These are phyloP conservation scores for Microplitis manilae DNA, from an alignment of 2,888 invertebrate genomes.

Conservation along the genomic window DNA sequence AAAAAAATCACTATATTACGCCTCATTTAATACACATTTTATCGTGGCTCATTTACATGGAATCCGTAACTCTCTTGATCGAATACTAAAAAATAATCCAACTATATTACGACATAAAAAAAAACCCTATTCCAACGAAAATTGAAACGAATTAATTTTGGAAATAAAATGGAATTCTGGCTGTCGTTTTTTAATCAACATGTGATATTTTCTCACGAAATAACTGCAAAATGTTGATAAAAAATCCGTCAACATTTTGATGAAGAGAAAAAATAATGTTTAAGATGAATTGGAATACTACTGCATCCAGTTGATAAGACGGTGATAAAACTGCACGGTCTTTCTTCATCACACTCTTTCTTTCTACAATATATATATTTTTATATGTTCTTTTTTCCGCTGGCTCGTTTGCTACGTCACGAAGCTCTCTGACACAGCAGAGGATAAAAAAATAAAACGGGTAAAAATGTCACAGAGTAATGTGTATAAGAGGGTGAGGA, in stretches of 20 bases:
- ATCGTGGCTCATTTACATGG: background rate
- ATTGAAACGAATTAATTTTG: conserved; percentile 11
- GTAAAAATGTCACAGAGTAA: conserved; percentile 34
- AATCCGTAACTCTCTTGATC: background rate
- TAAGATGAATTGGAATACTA: background rate
- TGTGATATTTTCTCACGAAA: background rate
- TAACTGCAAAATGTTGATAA: background rate
- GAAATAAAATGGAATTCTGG: background rate
- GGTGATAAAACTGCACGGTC: background rate
- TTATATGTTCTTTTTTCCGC: background rate
- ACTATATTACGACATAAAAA: conserved; percentile 5
- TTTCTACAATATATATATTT: conserved; percentile 28
- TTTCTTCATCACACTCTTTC: conserved; percentile 24
- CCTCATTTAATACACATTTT: background rate
- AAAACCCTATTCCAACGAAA: background rate
- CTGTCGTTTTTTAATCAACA: too few relatives aligned
- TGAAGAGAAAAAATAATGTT: background rate
- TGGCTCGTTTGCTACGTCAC: background rate
- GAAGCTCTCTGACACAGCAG: conserved; percentile 8
- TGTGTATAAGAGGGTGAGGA: conserved; percentile 32
- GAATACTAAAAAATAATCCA: conserved; percentile 1
- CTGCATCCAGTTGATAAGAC: background rate
- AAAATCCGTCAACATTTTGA: background rate
- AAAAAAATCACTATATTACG: conserved; percentile 15
- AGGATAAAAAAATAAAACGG: conserved; percentile 19